Base-by-base conservation (phyloP, 1,140 invertebrate species). In the Atopsyche davidsoni region DNA sequence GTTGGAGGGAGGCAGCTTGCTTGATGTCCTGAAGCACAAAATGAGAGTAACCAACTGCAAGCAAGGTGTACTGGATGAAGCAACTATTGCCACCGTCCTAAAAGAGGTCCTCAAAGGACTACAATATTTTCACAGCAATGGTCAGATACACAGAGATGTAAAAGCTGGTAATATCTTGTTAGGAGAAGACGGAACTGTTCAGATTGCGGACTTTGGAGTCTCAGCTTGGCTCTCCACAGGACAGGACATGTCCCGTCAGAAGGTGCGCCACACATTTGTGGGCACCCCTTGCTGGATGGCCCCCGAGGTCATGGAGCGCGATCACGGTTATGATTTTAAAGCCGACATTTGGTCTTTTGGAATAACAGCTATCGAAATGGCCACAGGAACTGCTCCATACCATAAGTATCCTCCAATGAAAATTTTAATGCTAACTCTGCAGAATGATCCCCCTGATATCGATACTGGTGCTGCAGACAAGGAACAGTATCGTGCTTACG, bases 281-380 rank as follows among this genome's bases (percentile, higher is more conserved):
- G 95, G 95, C 4, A 97, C 94, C 4, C 92, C 96, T 0, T 98
- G 96, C 67, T 99, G 95, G 95, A 98, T 98, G 96, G 96, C 96
- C n/a, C 96, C 96, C 9, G 96, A 99, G 78, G 94, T 98, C 51
- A 98, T 98, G 94, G 93, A 98, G 75, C 93, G 97, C 87, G 92
- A 97, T 63, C 92, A 94, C 66, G 96, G 96, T 0, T 98, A 98
- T 66, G 95, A 98, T 70, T 98, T 95, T 69, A 98, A 98, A 74
- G 96, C 96, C n/a, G 96, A 99, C 64, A 98, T 99, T 55, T 99
- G 96, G 96, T 97, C 93, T 19, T 89, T 99, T 70, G 96, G 96
- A 19, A 99, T 99, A 48, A 98, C 96, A 0, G 95, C 95, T 0
- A 98, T 99, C 59, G 96, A 99, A 76, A 86, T 99, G 82, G 96